Evolutionary conservation across 2,113 vertebrate species (phyloP).

Genomic region (Oreochromis aureus): DNA sequence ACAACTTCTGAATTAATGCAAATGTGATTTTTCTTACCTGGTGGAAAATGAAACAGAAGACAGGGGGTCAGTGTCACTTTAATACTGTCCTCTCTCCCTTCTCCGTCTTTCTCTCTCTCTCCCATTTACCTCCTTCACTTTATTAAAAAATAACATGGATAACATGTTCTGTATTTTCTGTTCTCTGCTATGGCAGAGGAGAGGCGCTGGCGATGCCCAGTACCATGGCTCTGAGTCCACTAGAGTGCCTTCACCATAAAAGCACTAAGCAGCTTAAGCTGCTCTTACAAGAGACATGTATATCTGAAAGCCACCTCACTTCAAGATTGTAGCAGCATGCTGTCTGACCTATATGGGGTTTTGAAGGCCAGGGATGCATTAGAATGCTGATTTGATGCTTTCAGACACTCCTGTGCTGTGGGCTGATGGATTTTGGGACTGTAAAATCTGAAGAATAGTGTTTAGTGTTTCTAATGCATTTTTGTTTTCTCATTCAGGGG

Average conservation of each 20-base stretch:
- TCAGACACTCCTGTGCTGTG: neutral
- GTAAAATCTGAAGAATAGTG: neutral
- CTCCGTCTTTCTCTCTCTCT: neutral
- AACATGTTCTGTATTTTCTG: neutral
- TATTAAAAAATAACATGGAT: neutral
- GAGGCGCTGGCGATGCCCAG: neutral
- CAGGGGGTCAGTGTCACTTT: neutral
- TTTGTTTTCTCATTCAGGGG: neutral
- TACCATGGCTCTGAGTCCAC: conserved; percentile 1
- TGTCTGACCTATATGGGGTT: neutral
- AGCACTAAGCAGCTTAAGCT: conserved; percentile 19
- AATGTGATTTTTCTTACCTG: neutral
- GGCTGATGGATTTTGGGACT: neutral
- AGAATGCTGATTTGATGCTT: neutral
- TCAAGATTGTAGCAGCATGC: conserved; percentile 11
- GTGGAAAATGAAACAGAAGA: neutral
- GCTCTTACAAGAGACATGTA: conserved; percentile 8
- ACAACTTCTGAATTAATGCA: neutral
- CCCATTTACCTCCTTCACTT: neutral
- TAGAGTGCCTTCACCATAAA: conserved; percentile 4
- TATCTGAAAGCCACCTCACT: conserved; percentile 17
- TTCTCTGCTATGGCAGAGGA: neutral
- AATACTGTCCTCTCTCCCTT: neutral
- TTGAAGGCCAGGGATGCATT: neutral
- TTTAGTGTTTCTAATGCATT: neutral